These are phyloP conservation scores for Temnothorax longispinosus DNA, from an alignment of 1,140 invertebrate species.

Conservation along the genomic window DNA sequence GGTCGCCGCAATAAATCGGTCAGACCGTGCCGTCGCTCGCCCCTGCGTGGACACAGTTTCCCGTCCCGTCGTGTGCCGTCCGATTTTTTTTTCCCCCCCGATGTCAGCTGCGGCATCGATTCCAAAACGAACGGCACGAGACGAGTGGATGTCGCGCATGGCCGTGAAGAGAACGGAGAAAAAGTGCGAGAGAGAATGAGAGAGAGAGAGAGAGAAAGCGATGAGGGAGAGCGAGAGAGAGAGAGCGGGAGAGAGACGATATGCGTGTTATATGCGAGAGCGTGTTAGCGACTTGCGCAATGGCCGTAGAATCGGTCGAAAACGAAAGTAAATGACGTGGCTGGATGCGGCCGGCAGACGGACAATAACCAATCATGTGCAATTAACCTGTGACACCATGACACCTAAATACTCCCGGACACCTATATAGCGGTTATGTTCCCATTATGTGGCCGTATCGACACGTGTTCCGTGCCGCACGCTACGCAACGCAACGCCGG, in stretches of 20 bases:
- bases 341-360: conserved; percentile 65
- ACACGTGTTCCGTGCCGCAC: conserved; percentile 81
- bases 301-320: conserved; percentile 56
- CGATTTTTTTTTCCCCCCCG: conserved; percentile 66
- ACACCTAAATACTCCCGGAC: conserved; percentile 82
- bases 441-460: conserved; percentile 84
- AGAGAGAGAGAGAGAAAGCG: conserved; percentile 45
- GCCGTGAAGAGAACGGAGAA: conserved; percentile 41
- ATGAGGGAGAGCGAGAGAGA: conserved; percentile 9
- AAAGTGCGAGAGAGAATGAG: conserved; percentile 22
- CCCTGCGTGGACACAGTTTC: conserved; percentile 62
- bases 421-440: conserved; percentile 81
- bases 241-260: conserved; percentile 12
- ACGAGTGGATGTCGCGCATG: conserved; percentile 38
- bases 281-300: conserved; percentile 31
- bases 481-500: conserved; percentile 62
- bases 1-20: conserved; percentile 75
- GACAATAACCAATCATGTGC: conserved; percentile 84
- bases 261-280: conserved; percentile 23
- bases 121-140: conserved; percentile 69
- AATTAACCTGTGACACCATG: conserved; percentile 83
- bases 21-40: conserved; percentile 53
- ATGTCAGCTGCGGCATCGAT: conserved; percentile 74
- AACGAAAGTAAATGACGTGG: conserved; percentile 75
- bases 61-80: conserved; percentile 53